Conservation (phyloP, 2,888 invertebrate species). For the Branchipolynoe longqiensis region DNA sequence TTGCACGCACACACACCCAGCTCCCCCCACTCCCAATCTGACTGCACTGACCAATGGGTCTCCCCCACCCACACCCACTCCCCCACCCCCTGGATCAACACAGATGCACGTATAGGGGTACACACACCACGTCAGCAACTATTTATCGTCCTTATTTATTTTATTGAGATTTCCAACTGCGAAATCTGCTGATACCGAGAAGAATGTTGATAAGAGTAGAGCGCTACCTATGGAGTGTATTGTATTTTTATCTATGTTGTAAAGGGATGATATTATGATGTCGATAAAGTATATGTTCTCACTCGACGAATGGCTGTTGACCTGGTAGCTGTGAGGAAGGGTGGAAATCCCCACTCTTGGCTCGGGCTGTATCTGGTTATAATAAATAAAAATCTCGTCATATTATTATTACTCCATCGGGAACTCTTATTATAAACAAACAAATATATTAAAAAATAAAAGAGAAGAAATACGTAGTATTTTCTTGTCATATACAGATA, state of each 20-base stretch:
- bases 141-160: conserved; percentile 53
- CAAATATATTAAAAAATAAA: no score
- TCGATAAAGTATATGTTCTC: not conserved
- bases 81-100: not conserved
- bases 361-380: conserved; percentile 28
- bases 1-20: no score
- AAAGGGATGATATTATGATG: conserved; percentile 23
- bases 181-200: no score
- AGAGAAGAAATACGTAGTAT: no score
- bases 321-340: not conserved
- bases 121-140: conserved; percentile 20
- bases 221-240: conserved; percentile 30
- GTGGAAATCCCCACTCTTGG: not conserved
- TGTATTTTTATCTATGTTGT: conserved; percentile 57
- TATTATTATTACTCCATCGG: no score
- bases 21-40: not conserved
- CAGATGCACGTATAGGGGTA: not conserved
- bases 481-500: no score
- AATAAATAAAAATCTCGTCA: conserved; percentile 1
- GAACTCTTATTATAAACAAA: no score
- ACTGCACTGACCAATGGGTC: no score
- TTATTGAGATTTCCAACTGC: conserved; percentile 48
- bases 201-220: no score
- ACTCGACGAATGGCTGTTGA: conserved; percentile 22
- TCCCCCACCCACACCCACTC: not conserved